Evolutionary conservation across 2,888 invertebrate genomes (phyloP), one percentile per base, ranked within the genome.

Genomic region (Drosophila cognata): DNA sequence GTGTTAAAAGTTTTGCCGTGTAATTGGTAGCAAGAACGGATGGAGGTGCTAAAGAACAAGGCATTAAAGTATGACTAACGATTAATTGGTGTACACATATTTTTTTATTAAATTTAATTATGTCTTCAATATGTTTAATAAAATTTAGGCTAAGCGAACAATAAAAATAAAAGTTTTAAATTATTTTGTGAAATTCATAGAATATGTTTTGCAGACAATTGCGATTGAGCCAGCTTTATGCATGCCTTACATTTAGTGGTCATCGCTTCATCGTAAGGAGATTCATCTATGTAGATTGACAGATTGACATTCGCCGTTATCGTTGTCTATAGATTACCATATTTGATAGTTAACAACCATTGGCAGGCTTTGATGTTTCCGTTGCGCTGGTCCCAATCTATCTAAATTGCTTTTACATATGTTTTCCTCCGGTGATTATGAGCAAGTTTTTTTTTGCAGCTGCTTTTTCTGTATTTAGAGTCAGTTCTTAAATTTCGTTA

Each of bases 401-500:
- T 67, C 74, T 38, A 68, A 79, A 60, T 61, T 59, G 48, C 41
- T 57, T 60, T 35, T 64, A 74, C 81, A 74, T 66, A 33, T 77
- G 71, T 81, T 74, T 77, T 64, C 28, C 41, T 28, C 33, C 55
- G 66, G 74, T 71, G 69, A 68, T 74, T 61, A 65, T 55, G 13
- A 41, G 29, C 55, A 38, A 28, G 33, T 41, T 18, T 36, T n/a
- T 65, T 68, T 77, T 79, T 61, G 69, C 79, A 71, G 71, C 56
- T 63, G 75, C 33, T 48, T 67, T 60, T 50, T 55, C 46, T 74
- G 62, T 69, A 48, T 81, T 73, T 67, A 67, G 74, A 71, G 71
- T 58, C 66, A 60, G 67, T 75, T 71, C 74, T 75, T 87, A 74
- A 85, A 82, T 63, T 65, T 73, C 82, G 75, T 89, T 84, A 89